Percentiles rank a stretch among this genome's conserved stretches.
Conservation (phyloP, 2,113 vertebrate species). For the Cinclus cinclus region DNA sequence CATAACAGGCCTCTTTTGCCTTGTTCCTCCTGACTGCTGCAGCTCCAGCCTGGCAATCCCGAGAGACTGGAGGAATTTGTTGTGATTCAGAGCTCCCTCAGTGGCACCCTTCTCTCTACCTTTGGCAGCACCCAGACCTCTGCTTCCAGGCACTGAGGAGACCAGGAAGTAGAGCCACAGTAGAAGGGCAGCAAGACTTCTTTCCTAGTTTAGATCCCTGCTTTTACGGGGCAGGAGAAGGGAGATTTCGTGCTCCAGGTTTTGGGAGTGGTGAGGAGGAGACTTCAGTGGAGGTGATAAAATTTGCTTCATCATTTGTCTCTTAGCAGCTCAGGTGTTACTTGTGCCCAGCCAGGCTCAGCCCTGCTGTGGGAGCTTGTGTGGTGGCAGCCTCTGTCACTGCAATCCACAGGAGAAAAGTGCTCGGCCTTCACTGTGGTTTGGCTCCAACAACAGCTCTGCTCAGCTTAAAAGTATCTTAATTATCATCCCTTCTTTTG, state of each 20-base stretch:
- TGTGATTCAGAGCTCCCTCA: not conserved
- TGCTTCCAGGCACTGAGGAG: not conserved
- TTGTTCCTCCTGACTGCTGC: not conserved
- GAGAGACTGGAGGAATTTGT: not conserved
- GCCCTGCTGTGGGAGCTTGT: accelerated
- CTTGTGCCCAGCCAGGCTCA: not conserved
- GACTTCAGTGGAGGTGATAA: not conserved
- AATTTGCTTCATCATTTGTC: not conserved
- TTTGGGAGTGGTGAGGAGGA: not conserved
- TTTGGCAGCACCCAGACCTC: not conserved
- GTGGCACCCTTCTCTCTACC: accelerated
- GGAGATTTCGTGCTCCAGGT: not conserved
- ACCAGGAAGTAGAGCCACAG: not conserved
- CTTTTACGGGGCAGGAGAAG: not conserved
- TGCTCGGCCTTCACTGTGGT: not conserved
- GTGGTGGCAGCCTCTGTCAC: not conserved
- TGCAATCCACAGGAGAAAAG: not conserved
- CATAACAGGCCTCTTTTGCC: not conserved
- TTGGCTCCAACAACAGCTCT: not conserved
- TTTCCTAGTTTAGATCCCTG: not conserved
- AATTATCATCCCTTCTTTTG: not conserved
- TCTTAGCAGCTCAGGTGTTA: not conserved
- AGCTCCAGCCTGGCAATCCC: not conserved
- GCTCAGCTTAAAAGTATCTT: not conserved
- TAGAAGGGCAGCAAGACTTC: not conserved